Conservation (phyloP, 30 jellyfish, hydroid and myxozoan genomes). For the Hydra vulgaris region DNA sequence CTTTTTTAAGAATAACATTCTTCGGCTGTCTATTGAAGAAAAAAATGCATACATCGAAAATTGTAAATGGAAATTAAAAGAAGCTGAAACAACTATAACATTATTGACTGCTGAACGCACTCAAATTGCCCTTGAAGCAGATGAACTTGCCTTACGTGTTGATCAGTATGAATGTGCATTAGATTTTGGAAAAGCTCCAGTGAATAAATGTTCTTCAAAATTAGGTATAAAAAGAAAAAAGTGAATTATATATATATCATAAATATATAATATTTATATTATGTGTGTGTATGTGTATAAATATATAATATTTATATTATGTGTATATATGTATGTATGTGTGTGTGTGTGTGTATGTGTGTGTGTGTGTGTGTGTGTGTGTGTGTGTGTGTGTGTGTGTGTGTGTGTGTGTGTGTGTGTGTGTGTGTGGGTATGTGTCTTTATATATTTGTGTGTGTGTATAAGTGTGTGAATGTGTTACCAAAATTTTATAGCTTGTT, state of each 20-base stretch:
- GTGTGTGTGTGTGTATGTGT: too few species aligned
- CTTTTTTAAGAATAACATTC: constrained; percentile 1
- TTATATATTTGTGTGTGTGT: too few species aligned
- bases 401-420: too few species aligned
- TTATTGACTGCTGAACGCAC: constrained; percentile 48
- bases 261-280: too few species aligned
- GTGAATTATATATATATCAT: too few species aligned
- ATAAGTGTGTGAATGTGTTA: neutral
- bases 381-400: too few species aligned
- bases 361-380: too few species aligned
- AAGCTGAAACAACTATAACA: constrained; percentile 41
- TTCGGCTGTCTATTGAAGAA: constrained; percentile 27
- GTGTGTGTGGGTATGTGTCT: too few species aligned
- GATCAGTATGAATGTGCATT: constrained; percentile 45
- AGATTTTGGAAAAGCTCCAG: constrained; percentile 4
- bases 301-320: too few species aligned
- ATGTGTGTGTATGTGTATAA: too few species aligned
- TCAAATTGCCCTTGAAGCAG: constrained; percentile 58
- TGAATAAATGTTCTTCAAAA: neutral
- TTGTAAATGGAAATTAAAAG: constrained; percentile 38
- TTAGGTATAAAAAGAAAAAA: neutral
- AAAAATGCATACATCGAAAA: constrained; percentile 26
- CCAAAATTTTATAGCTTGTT: neutral
- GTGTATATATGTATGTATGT: too few species aligned
- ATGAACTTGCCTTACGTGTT: constrained; percentile 48